These are phyloP conservation scores for Monopterus albus DNA, from an alignment of 2,113 vertebrate genomes.

Conservation along the genomic window DNA sequence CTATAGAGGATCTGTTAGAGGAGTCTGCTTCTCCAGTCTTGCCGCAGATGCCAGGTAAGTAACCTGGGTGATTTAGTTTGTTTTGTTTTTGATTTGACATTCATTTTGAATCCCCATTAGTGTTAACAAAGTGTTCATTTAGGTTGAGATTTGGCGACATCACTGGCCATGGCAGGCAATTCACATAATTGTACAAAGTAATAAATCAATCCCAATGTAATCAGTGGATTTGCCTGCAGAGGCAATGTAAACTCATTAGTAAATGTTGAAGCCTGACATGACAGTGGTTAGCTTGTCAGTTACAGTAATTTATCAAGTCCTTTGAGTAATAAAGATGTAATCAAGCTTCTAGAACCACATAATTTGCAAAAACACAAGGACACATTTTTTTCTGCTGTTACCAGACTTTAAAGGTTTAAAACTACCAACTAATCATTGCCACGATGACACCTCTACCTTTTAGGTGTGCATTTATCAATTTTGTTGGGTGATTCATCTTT, in stretches of 20 bases:
- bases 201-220: too few relatives aligned
- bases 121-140: neutral
- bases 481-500: slow-evolving; percentile 28
- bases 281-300: too few relatives aligned
- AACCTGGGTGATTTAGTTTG: neutral
- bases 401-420: neutral
- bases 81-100: neutral
- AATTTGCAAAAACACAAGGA: neutral
- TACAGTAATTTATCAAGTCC: too few relatives aligned
- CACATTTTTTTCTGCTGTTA: neutral
- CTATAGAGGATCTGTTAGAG: slow-evolving; percentile 90
- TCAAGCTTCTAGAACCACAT: neutral
- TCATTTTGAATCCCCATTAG: neutral
- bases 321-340: too few relatives aligned
- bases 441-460: neutral
- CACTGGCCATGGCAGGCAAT: neutral
- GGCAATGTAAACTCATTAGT: too few relatives aligned
- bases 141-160: neutral
- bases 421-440: neutral
- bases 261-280: too few relatives aligned
- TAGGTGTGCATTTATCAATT: neutral
- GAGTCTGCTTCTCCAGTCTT: slow-evolving; percentile 61
- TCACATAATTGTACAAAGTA: too few relatives aligned
- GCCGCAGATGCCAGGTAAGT: slow-evolving; percentile 72
- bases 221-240: too few relatives aligned